phyloP scores from a whole-genome alignment of 2,797 vertebrate species.

The Oryzias sinensis region DNA sequence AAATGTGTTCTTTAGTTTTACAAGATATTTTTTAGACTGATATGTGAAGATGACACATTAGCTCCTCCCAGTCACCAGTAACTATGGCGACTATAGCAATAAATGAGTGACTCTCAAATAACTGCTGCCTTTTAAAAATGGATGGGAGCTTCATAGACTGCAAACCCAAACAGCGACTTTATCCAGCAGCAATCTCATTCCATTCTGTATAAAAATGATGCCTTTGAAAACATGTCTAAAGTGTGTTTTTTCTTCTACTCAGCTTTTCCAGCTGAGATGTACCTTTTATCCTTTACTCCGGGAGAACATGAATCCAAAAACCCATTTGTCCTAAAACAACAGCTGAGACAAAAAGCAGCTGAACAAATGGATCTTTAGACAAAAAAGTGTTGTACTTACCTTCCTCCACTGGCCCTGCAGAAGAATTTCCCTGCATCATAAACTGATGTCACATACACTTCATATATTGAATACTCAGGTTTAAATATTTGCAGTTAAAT shows the following conservation, averaged over 20 bases:
- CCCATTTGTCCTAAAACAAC: slow-evolving; percentile 14
- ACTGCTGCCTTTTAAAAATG: neutral
- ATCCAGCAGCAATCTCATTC: neutral
- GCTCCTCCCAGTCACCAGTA: neutral
- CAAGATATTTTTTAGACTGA: neutral
- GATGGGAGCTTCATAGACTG: neutral
- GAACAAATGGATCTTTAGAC: neutral
- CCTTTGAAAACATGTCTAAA: slow-evolving; percentile 37
- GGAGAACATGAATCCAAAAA: slow-evolving; percentile 6
- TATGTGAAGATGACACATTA: neutral
- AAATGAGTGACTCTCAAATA: too few relatives aligned
- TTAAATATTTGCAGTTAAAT: neutral
- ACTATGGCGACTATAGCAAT: too few relatives aligned
- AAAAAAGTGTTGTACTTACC: slow-evolving; percentile 3
- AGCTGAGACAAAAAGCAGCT: neutral
- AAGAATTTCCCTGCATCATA: neutral
- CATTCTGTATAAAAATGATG: slow-evolving; percentile 53
- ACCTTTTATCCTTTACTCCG: slow-evolving; percentile 4
- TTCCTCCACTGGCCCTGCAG: neutral
- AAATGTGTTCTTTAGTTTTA: slow-evolving; percentile 4
- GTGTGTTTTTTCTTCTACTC: slow-evolving; percentile 1
- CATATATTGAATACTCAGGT: neutral
- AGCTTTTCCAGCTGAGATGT: neutral
- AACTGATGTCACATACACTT: neutral
- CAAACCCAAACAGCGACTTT: neutral